These are phyloP conservation scores for Varroa destructor DNA, from an alignment of 1,140 invertebrate species.

Conservation along the genomic window DNA sequence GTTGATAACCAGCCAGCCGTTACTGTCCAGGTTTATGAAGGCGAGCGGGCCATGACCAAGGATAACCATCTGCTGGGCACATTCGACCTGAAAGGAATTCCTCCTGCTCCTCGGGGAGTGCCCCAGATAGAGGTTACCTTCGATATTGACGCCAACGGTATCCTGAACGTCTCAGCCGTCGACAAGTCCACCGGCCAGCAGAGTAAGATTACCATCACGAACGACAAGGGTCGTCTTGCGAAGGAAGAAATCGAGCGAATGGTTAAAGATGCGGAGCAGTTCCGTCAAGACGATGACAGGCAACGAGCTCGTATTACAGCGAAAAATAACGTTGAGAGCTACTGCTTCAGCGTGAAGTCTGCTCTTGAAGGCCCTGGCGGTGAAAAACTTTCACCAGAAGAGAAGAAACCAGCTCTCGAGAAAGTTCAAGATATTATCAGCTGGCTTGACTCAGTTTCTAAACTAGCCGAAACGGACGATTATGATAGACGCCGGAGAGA, in stretches of 20 bases:
- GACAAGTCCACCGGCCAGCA: constrained; percentile 70
- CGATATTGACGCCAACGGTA: constrained; percentile 47
- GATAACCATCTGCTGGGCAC: constrained; percentile 48
- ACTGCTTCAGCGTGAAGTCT: constrained; percentile 58
- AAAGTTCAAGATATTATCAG: constrained; percentile 84
- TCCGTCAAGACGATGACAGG: constrained; percentile 78
- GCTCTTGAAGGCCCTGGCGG: constrained; percentile 55
- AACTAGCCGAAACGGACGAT: constrained; percentile 67
- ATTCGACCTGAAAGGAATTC: constrained; percentile 48
- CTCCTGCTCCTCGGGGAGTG: constrained; percentile 47
- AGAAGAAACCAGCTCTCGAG: constrained; percentile 70
- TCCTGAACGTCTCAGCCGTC: constrained; percentile 42
- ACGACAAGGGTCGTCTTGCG: constrained; percentile 44
- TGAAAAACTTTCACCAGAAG: constrained; percentile 70
- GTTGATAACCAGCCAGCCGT: constrained; percentile 89
- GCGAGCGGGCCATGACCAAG: constrained; percentile 49
- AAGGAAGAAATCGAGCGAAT: constrained; percentile 44
- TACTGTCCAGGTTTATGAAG: constrained; percentile 57
- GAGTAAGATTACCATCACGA: constrained; percentile 58
- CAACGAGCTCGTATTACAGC: constrained; percentile 59
- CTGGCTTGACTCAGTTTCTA: constrained; percentile 85
- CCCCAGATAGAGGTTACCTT: constrained; percentile 51
- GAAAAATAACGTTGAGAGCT: constrained; percentile 49
- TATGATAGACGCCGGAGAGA: constrained; percentile 77
- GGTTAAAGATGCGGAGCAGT: constrained; percentile 65